These are phyloP conservation scores for Strigamia transsilvanica DNA, from an alignment of 2,888 invertebrate species.

Conservation along the genomic window DNA sequence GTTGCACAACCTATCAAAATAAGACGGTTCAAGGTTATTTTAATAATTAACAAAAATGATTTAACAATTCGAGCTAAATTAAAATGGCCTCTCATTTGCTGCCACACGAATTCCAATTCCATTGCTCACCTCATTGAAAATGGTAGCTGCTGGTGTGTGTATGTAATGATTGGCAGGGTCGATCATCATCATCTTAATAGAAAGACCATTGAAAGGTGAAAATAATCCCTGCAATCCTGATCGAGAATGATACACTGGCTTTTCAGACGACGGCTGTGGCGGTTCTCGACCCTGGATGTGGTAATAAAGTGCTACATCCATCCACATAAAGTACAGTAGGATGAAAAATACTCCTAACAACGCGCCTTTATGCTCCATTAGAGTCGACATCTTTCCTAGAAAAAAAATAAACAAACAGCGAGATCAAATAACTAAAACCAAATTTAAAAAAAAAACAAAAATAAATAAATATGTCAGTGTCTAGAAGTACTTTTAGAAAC, in stretches of 20 bases:
- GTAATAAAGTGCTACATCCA: constrained; percentile 55
- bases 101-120: background rate
- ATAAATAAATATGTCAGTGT: too few relatives aligned
- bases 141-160: constrained; percentile 79
- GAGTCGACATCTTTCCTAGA: constrained; percentile 36
- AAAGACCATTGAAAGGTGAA: constrained; percentile 80
- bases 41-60: background rate
- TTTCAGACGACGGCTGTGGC: background rate
- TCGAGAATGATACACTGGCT: background rate
- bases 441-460: background rate
- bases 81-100: background rate
- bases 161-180: constrained; percentile 86
- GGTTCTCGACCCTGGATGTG: constrained; percentile 50
- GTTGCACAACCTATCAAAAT: background rate
- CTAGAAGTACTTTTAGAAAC: background rate
- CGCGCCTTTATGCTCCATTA: constrained; percentile 50
- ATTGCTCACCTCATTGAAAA: constrained; percentile 69
- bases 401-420: background rate
- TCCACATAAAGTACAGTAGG: constrained; percentile 53
- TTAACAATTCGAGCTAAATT: background rate
- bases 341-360: constrained; percentile 48
- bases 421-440: background rate
- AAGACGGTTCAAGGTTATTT: constrained; percentile 1
- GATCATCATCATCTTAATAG: constrained; percentile 81
- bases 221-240: constrained; percentile 60